Evolutionary conservation across 2,888 invertebrate species (phyloP), one percentile per base, ranked within the genome.

Genomic region (Ernsta delagoae): DNA sequence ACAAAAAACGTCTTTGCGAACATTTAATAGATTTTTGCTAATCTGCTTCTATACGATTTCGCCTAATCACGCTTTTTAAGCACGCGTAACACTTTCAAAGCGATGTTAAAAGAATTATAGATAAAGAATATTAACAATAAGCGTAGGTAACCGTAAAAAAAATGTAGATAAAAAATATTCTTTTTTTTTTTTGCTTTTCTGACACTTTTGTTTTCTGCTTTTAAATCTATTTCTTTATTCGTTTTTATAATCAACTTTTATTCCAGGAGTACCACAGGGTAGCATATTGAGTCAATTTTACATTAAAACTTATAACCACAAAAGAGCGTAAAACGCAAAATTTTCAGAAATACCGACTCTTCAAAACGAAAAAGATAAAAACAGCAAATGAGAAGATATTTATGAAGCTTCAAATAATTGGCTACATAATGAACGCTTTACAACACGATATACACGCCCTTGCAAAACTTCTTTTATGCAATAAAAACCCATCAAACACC

Each of bases 401-500:
- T 39, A 39, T 39, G 39, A 39, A 39, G 39, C 7, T 5, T 39
- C 39, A 39, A 39, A 7, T 7, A 39, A 39, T 39, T 39, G 39
- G 39, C 7, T 39, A 7, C 7, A 39, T 39, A 39, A 39, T 39
- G 5, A 39, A 31, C 31, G 31, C 31, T 31, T 8, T 45, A n/a
- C 2, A 8, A n/a, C n/a, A n/a, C n/a, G 12, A 5, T 4, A 4
- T 45, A 4, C 7, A 50, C 50, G 24, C 24, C 24, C 0, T 53
- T 53, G 50, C 50, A 53, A 53, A 53, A 16, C 8, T 53, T 53
- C 16, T 53, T 50, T 53, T 24, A 53, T 53, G 50, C 24, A 12
- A 53, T 53, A 53, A 53, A 50, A 53, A 53, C 6, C 50, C 50
- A 53, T 53, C 24, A 24, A 53, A 53, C 16, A 66, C 65, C 54